A percentile compares a stretch with the other conserved stretches of the same genome.
phyloP scores from a whole-genome alignment of 1,140 invertebrate genomes.

The Penaeus indicus region DNA sequence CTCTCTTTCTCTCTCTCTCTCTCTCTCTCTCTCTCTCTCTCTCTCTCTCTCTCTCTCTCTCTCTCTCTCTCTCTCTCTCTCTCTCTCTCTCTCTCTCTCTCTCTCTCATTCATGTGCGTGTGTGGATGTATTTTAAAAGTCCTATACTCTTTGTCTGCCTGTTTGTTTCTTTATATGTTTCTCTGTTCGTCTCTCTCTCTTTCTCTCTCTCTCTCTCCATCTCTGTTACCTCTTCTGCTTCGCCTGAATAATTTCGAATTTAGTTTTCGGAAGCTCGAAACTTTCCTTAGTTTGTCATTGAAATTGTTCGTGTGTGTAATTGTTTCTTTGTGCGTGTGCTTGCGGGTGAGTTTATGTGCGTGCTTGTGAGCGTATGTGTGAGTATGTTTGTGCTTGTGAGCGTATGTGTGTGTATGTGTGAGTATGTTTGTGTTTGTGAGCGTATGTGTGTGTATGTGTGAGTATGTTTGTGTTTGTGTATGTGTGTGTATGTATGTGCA shows the following conservation, averaged over 20 bases:
- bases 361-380: neutral
- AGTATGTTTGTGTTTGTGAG: no score
- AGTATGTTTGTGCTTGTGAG: neutral
- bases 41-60: no score
- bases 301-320: conserved; percentile 18
- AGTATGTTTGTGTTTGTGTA: no score
- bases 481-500: no score
- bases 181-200: neutral
- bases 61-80: no score
- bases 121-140: no score
- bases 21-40: no score
- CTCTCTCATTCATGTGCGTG: neutral
- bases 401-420: neutral
- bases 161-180: neutral
- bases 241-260: neutral
- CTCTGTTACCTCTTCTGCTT: neutral
- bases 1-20: no score
- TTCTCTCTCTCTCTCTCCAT: neutral
- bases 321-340: conserved; percentile 2
- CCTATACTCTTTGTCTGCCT: neutral
- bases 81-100: no score
- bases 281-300: no score
- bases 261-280: neutral
- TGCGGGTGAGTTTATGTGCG: neutral
- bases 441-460: no score